phyloP scores from a whole-genome alignment of 2,113 vertebrate genomes.

The Aphelocoma coerulescens region DNA sequence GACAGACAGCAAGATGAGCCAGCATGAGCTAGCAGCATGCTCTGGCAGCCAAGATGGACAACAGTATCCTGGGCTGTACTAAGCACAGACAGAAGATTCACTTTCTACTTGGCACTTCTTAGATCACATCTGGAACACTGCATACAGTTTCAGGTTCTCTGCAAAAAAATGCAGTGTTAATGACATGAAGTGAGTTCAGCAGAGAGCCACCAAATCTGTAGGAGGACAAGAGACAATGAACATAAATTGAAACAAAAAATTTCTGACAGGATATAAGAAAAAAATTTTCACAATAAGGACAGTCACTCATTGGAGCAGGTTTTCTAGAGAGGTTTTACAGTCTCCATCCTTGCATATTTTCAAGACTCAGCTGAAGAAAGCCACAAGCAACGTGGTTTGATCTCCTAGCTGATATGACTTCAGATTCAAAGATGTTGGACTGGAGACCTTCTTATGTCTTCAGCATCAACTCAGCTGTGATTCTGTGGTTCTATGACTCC shows the following conservation, averaged over 20 bases:
- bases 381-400: neutral
- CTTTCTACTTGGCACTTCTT: neutral
- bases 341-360: neutral
- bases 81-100: neutral
- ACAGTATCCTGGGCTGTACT: neutral
- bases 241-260: neutral
- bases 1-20: neutral
- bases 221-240: neutral
- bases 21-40: fast-evolving
- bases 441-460: neutral
- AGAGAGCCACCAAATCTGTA: neutral
- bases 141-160: neutral
- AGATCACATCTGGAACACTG: neutral
- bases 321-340: neutral
- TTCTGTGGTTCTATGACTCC: neutral
- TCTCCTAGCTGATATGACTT: neutral
- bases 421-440: neutral
- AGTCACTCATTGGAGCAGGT: neutral
- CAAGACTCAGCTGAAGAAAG: neutral
- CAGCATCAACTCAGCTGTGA: neutral
- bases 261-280: neutral
- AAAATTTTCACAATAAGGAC: neutral
- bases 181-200: neutral
- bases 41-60: neutral
- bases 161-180: neutral